Conservation (phyloP, 2,797 vertebrate genomes). For the Girardinus metallicus region DNA sequence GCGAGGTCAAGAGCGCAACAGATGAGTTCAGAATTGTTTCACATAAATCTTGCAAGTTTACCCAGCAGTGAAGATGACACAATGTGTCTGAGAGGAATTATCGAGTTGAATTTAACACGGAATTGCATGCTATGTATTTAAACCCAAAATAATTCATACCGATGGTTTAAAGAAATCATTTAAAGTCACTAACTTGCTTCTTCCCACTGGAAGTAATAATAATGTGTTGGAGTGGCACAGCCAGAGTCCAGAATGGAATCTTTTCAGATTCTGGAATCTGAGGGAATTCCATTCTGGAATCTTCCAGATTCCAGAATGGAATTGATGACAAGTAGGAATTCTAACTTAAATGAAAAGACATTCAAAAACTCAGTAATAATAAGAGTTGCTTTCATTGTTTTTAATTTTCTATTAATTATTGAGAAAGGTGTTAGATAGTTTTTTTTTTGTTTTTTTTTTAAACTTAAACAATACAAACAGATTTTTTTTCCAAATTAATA, state of each 20-base stretch:
- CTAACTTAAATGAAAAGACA: neutral
- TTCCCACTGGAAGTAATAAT: neutral
- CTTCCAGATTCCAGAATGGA: neutral
- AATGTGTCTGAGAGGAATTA: conserved; percentile 16
- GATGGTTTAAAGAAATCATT: neutral
- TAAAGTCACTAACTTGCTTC: neutral
- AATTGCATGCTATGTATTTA: neutral
- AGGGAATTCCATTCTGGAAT: too few species aligned
- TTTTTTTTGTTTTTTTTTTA: neutral
- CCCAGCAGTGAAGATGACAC: conserved; percentile 27
- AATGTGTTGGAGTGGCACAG: neutral
- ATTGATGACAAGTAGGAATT: neutral
- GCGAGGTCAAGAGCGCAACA: conserved; percentile 61
- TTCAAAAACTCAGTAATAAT: neutral
- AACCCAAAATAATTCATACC: neutral
- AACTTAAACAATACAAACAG: neutral
- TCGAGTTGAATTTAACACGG: conserved; percentile 6
- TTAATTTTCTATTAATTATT: neutral
- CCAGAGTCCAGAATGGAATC: neutral
- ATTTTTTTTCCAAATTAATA: neutral
- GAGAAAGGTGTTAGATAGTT: neutral
- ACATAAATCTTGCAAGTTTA: conserved; percentile 35
- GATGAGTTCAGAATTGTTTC: conserved; percentile 56
- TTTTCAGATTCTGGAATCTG: too few species aligned
- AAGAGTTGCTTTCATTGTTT: neutral